phyloP scores from a whole-genome alignment of 2,113 vertebrate species.

The Panthera tigris region DNA sequence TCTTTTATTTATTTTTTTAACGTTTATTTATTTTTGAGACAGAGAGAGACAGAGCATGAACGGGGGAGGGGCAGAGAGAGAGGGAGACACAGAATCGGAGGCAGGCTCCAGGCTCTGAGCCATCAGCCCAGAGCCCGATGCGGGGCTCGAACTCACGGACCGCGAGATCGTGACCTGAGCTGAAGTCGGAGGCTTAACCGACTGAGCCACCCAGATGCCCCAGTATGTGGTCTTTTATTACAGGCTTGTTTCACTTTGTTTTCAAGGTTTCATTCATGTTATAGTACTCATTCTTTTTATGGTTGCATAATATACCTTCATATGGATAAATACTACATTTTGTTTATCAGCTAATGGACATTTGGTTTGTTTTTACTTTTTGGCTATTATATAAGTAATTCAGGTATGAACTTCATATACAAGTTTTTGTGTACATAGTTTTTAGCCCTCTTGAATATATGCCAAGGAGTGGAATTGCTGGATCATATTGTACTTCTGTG shows the following conservation, averaged over 20 bases:
- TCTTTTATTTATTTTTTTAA: background rate
- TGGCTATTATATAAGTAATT: background rate
- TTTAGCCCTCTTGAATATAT: background rate
- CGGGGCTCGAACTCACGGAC: no score
- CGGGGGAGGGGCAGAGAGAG: no score
- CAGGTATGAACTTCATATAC: background rate
- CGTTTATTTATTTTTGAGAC: no score
- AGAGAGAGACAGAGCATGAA: no score
- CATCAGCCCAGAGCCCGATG: no score
- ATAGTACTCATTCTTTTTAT: slow-evolving; percentile 14
- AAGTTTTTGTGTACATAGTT: background rate
- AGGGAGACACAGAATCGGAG: no score
- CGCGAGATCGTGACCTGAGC: no score
- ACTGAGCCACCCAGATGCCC: no score
- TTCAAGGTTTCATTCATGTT: background rate
- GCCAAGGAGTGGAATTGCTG: background rate
- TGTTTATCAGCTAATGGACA: background rate
- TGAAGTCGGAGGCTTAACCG: no score
- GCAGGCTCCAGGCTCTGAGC: no score
- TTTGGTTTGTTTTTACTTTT: slow-evolving; percentile 33
- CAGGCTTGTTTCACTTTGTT: background rate
- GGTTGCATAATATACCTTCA: background rate
- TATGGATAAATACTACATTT: background rate
- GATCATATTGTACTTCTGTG: background rate
- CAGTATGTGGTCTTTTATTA: background rate